These are phyloP conservation scores for Brienomyrus brachyistius DNA, from an alignment of 2,113 vertebrate species.

Conservation along the genomic window DNA sequence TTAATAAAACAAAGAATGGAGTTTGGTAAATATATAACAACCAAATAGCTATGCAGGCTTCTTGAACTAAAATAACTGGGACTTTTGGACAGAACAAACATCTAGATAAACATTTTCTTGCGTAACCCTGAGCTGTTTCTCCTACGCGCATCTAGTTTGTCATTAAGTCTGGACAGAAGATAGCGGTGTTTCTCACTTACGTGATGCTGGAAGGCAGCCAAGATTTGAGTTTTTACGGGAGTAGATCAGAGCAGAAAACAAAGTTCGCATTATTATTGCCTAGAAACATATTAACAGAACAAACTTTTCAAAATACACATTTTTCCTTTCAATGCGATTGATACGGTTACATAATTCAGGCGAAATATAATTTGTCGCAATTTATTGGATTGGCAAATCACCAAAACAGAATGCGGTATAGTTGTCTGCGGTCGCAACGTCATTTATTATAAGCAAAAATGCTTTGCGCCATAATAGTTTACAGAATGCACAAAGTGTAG, in stretches of 20 bases:
- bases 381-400: not conserved
- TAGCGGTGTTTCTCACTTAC: not conserved
- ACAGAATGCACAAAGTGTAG: not conserved
- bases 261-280: not conserved
- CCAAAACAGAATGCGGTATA: not conserved
- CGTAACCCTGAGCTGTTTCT: not conserved
- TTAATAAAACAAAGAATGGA: not conserved
- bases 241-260: not conserved
- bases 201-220: not conserved
- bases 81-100: not conserved
- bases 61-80: not conserved
- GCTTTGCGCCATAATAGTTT: not conserved
- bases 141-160: not conserved
- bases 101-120: not conserved
- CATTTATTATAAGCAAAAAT: not conserved
- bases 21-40: not conserved
- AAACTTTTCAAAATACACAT: not conserved
- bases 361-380: not conserved
- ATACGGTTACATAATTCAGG: not conserved
- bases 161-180: not conserved
- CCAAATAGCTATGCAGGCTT: not conserved
- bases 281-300: not conserved
- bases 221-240: not conserved
- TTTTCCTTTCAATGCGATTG: not conserved
- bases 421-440: not conserved